Evolutionary conservation across 2,113 vertebrate species (phyloP).

Genomic region (Sigmodon hispidus): DNA sequence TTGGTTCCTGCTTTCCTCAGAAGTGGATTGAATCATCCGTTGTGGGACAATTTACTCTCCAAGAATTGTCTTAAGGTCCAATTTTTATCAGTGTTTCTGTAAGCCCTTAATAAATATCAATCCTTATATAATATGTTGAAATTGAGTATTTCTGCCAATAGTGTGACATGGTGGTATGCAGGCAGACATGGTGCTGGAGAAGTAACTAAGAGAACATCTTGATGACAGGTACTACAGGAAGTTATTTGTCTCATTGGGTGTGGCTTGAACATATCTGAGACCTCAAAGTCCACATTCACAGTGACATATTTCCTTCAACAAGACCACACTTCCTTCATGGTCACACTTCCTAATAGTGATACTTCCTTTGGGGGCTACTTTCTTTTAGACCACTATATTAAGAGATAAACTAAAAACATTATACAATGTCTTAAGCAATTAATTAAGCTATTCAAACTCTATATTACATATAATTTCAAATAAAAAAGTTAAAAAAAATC

Average conservation of each 20-base stretch:
- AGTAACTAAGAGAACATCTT: not conserved
- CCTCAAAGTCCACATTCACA: not conserved
- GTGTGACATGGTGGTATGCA: not conserved
- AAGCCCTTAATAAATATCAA: too few relatives aligned
- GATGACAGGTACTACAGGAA: not conserved
- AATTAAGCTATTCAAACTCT: not conserved
- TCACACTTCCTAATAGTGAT: not conserved
- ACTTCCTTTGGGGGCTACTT: not conserved
- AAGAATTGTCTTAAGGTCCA: too few relatives aligned
- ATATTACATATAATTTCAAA: constrained; percentile 3
- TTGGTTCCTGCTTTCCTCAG: too few relatives aligned
- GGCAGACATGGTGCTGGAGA: not conserved
- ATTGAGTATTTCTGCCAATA: too few relatives aligned
- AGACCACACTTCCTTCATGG: not conserved
- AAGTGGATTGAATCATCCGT: too few relatives aligned
- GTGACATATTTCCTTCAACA: not conserved
- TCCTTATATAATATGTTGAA: too few relatives aligned
- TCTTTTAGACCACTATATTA: not conserved
- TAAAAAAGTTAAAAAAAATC: not conserved
- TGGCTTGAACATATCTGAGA: not conserved
- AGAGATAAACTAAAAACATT: not conserved
- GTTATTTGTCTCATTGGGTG: not conserved
- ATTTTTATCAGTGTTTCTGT: too few relatives aligned
- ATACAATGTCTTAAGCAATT: not conserved
- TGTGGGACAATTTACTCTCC: too few relatives aligned